These are phyloP conservation scores for Urocitellus parryii DNA, from an alignment of 2,113 vertebrate genomes.

Conservation along the genomic window DNA sequence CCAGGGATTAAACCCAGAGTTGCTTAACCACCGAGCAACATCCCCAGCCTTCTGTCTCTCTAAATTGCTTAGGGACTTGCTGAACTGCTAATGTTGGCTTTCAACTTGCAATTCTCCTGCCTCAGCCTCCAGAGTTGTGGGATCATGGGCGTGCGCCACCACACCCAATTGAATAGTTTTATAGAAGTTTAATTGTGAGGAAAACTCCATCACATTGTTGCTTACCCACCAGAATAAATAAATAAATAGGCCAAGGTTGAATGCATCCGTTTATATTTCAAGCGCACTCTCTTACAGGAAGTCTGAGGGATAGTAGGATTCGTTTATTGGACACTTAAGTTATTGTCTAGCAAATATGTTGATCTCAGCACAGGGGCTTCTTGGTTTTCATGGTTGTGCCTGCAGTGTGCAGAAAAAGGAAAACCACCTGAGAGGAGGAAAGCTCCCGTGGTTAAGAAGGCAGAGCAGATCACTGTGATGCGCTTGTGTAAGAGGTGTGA, in stretches of 20 bases:
- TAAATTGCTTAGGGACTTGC: no score
- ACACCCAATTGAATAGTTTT: background rate
- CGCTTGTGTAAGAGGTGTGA: rapidly evolving
- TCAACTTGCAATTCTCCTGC: no score
- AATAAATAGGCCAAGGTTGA: background rate
- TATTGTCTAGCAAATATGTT: background rate
- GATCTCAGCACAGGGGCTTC: background rate
- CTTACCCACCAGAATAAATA: background rate
- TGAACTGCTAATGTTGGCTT: no score
- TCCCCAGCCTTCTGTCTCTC: no score
- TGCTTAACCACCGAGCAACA: no score
- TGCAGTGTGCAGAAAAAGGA: background rate
- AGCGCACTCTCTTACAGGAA: background rate
- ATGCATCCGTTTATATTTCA: background rate
- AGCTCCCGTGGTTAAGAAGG: background rate
- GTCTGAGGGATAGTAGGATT: background rate
- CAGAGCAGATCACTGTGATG: rapidly evolving
- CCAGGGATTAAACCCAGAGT: no score
- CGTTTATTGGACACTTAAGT: rapidly evolving
- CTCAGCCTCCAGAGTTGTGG: no score
- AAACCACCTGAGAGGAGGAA: background rate
- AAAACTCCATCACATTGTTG: background rate
- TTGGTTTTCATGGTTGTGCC: background rate
- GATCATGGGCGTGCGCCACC: no score
- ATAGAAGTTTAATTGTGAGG: background rate